A percentile compares a stretch with the other conserved stretches of the same genome.
Conservation (phyloP, 2,113 vertebrate species). For the Canis aureus region DNA sequence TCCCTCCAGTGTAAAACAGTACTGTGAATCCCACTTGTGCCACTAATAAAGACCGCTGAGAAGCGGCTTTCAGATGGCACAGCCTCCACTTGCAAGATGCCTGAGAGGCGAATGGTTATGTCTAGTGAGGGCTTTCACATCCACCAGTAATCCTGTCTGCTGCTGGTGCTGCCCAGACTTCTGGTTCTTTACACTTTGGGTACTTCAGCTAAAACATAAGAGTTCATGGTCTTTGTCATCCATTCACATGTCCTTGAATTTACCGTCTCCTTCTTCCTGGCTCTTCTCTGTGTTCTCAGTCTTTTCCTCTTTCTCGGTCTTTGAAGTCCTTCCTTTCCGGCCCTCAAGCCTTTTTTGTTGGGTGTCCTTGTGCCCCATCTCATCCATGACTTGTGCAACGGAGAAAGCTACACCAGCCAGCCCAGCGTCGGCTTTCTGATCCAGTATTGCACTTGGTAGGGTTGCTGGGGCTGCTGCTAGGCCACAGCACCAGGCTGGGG, state of each 20-base stretch:
- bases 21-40: constrained; percentile 13
- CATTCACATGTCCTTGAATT: neutral
- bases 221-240: neutral
- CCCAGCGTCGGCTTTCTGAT: neutral
- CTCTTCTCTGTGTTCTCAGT: neutral
- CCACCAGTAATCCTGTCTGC: constrained; percentile 44
- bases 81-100: neutral
- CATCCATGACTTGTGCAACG: constrained; percentile 41
- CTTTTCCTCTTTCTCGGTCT: neutral
- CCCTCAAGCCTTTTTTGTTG: neutral
- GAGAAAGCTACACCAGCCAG: neutral
- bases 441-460: neutral
- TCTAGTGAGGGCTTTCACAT: neutral
- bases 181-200: neutral
- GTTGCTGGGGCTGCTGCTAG: neutral
- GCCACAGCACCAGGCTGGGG: neutral
- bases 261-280: neutral
- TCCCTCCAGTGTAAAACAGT: constrained; percentile 28
- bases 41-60: constrained; percentile 18
- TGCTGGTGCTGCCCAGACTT: constrained; percentile 8
- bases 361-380: neutral
- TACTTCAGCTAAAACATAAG: neutral
- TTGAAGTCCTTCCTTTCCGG: constrained; percentile 15
- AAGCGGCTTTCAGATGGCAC: neutral
- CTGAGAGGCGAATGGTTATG: neutral